Conservation (phyloP, 2,113 vertebrate species). For the Scortum barcoo region DNA sequence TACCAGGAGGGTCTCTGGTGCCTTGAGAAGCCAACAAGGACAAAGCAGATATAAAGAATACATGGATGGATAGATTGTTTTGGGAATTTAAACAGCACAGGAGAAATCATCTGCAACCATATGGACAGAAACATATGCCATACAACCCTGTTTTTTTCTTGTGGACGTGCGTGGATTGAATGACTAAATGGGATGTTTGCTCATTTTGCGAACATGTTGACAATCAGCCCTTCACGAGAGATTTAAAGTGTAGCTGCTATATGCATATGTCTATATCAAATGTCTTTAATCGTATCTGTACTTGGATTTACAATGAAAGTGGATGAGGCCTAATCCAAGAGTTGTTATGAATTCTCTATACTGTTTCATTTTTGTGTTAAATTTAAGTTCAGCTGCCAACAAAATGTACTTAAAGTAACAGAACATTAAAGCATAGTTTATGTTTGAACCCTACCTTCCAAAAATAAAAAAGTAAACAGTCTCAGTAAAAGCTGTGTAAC, state of each 20-base stretch:
- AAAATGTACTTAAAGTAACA: background rate
- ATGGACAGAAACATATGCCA: background rate
- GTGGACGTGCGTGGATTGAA: background rate
- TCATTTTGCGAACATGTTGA: background rate
- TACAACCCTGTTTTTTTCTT: background rate
- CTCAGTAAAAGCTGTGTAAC: background rate
- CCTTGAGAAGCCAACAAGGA: constrained; percentile 22
- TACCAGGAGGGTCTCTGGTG: background rate
- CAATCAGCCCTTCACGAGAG: background rate
- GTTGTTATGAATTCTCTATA: background rate
- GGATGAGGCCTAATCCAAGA: background rate
- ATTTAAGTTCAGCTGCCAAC: background rate
- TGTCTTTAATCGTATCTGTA: background rate
- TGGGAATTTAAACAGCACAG: background rate
- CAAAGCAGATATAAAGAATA: background rate
- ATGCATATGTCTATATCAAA: background rate
- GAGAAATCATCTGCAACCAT: background rate
- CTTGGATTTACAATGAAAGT: too few species aligned
- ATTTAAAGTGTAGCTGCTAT: background rate
- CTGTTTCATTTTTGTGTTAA: background rate
- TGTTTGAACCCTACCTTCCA: background rate
- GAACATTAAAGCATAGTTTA: background rate
- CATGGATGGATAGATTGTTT: constrained; percentile 7
- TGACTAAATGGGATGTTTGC: background rate
- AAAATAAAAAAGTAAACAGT: background rate